These are phyloP conservation scores for Beroe ovata DNA, from an alignment of 37 sponge, comb jelly and placozoan species.

Conservation along the genomic window DNA sequence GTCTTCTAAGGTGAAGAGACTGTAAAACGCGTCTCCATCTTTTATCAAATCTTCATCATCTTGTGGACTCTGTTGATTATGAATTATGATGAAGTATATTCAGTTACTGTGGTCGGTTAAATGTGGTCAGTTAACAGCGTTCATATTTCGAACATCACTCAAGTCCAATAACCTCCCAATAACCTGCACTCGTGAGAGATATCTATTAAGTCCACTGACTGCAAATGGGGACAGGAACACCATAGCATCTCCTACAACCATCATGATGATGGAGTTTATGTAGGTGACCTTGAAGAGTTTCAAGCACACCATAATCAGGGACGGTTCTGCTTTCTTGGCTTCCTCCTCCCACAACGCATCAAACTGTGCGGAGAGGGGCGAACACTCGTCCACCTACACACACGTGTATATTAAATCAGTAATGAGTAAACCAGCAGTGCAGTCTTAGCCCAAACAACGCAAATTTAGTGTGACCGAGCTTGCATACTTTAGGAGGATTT, in stretches of 20 bases:
- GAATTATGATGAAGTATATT: too few relatives aligned
- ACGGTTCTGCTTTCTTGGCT: slow-evolving; percentile 24
- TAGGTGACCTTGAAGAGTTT: slow-evolving; percentile 43
- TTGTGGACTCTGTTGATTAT: too few relatives aligned
- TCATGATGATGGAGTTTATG: slow-evolving; percentile 1
- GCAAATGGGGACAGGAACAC: slow-evolving; percentile 38
- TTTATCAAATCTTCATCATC: too few relatives aligned
- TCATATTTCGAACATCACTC: too few relatives aligned
- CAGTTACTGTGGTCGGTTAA: too few relatives aligned
- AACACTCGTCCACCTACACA: slow-evolving; percentile 48
- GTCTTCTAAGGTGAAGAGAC: neutral
- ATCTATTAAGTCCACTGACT: slow-evolving; percentile 10
- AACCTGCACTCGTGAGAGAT: slow-evolving; percentile 7
- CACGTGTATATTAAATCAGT: too few relatives aligned
- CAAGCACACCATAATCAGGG: slow-evolving; percentile 55
- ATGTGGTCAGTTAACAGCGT: too few relatives aligned
- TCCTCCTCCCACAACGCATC: slow-evolving; percentile 48
- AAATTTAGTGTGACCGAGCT: too few relatives aligned
- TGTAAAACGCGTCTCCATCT: neutral
- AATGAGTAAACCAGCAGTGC: too few relatives aligned
- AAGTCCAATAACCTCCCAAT: too few relatives aligned
- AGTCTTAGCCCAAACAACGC: too few relatives aligned
- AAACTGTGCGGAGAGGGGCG: neutral
- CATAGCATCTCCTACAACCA: slow-evolving; percentile 25
- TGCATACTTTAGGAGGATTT: slow-evolving; percentile 7